Conservation (phyloP, 2,888 invertebrate species). For the Phania funesta region DNA sequence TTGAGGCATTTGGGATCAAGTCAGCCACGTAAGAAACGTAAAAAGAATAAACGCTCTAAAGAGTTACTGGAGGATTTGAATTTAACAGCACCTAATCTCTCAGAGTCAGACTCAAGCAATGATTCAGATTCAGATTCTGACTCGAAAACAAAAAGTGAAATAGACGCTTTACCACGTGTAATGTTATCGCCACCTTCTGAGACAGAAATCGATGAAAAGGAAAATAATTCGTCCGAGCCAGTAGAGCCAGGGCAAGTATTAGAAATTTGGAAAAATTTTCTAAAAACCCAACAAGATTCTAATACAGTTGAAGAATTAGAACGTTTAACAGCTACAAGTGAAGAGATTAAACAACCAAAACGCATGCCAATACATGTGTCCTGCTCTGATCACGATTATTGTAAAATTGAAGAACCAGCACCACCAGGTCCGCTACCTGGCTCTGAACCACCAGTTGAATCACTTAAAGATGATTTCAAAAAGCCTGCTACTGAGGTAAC, state of each 20-base stretch:
- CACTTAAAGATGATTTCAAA: slow-evolving; percentile 62
- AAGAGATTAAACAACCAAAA: slow-evolving; percentile 68
- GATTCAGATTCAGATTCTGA: slow-evolving; percentile 81
- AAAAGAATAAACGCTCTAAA: slow-evolving; percentile 77
- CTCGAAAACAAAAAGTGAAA: slow-evolving; percentile 71
- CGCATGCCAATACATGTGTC: slow-evolving; percentile 82
- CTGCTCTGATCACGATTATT: slow-evolving; percentile 89
- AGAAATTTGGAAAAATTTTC: slow-evolving; percentile 77
- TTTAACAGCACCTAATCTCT: slow-evolving; percentile 90
- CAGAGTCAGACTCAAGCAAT: slow-evolving; percentile 89
- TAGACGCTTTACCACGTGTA: slow-evolving; percentile 73
- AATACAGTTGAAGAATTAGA: slow-evolving; percentile 58
- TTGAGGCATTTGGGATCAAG: slow-evolving; percentile 32
- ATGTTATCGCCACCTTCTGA: slow-evolving; percentile 78
- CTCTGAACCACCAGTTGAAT: slow-evolving; percentile 71
- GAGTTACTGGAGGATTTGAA: slow-evolving; percentile 83
- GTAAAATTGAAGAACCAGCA: slow-evolving; percentile 80
- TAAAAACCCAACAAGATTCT: slow-evolving; percentile 73
- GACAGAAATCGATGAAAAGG: slow-evolving; percentile 72
- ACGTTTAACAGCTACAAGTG: slow-evolving; percentile 53
- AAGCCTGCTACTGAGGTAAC: slow-evolving; percentile 72
- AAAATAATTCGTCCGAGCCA: slow-evolving; percentile 32
- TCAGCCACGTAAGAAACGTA: slow-evolving; percentile 75
- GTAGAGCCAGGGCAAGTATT: slow-evolving; percentile 70
- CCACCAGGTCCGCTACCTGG: slow-evolving; percentile 24